Base-by-base conservation (phyloP, 2,113 vertebrate genomes). In the Perccottus glenii region DNA sequence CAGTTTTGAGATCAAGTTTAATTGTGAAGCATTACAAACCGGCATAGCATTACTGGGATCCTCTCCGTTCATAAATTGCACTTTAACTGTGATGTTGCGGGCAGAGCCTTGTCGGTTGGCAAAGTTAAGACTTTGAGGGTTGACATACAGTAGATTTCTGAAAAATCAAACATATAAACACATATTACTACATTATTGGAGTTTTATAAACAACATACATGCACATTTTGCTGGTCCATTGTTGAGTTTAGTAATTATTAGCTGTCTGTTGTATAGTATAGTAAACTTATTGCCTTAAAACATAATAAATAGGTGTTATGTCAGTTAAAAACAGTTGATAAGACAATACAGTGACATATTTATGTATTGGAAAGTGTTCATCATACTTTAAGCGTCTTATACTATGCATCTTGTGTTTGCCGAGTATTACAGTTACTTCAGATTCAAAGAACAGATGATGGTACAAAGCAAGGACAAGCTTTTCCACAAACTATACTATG, bases 61-160 rank as follows among this genome's bases (percentile, higher is more conserved):
- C 77, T 99, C 98, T 50, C 97, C 98, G 0, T 95, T 98, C 98
- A 99, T 98, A 81, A 99, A 99, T 90, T 99, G 98, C 67, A 99
- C 96, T 92, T 99, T 99, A 33, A 99, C 97, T 3, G 98, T 99
- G 89, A 99, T 99, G 45, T 99, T 99, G 78, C 98, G 94, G 47
- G 98, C 97, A 44, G 98, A 99, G 40, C 98, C 98, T 86, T 99
- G 98, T 2, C 98, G 96, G 85, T 98, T 99, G 69, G 98, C 97
- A 3, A 99, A 99, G 89, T 99, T 99, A 77, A 99, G 95, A 90
- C 96, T 98, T 87, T 99, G 98, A 47, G 97, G 95, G 77, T 99
- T 96, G 55, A 99, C 94, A 40, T 96, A 99, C 14, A 99, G 94
- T 76, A 99, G 91, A 85, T 99, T 99, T 91, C 98, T 99, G 87